Base-by-base conservation (phyloP, 1,140 invertebrate species). In the Lethocerus indicus region DNA sequence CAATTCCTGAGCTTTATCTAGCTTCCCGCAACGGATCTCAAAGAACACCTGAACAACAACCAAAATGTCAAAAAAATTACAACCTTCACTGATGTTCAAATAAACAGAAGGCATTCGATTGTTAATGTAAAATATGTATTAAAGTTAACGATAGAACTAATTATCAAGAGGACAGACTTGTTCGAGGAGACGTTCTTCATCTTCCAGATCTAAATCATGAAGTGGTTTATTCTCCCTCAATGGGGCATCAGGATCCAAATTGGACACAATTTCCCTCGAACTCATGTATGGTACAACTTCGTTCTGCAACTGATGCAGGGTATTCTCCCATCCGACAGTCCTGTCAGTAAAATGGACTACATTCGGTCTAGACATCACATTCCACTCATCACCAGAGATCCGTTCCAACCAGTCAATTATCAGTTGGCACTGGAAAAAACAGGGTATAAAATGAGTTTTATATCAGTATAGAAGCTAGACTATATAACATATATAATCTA, bases 321-420 rank as follows among this genome's bases (percentile, higher is more conserved):
- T 91, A 63, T 95, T 93, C 66, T 92, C 87, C 88, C 88, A 93
- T 24, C 66, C 67, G 21, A 87, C 73, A 37, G 81, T 81, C 61
- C 77, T 76, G 58, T 84, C 80, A 6, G 78, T 74, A 59, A 80
- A 86, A 60, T 79, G 74, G 55, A 83, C 74, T 13, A 81, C 65
- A 29, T 77, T 68, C 32, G 75, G 73, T 37, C 72, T 71, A 41
- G 69, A 70, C 14, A 47, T 16, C 16, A 46, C 35, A 47, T 73
- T 72, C 29, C 75, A 74, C 58, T 76, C 71, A 59, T 89, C 83
- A 18, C 75, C 65, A 14, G 83, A 78, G 64, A 81, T 87, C 44
- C 78, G 75, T 66, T 96, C 91, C 26, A 96, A 62, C 90, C 91
- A 95, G 64, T 95, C 89, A 18, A 94, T 79, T 27, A 96, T 78